Base-by-base conservation (phyloP, 2,113 vertebrate genomes). In the Azemiops feae region DNA sequence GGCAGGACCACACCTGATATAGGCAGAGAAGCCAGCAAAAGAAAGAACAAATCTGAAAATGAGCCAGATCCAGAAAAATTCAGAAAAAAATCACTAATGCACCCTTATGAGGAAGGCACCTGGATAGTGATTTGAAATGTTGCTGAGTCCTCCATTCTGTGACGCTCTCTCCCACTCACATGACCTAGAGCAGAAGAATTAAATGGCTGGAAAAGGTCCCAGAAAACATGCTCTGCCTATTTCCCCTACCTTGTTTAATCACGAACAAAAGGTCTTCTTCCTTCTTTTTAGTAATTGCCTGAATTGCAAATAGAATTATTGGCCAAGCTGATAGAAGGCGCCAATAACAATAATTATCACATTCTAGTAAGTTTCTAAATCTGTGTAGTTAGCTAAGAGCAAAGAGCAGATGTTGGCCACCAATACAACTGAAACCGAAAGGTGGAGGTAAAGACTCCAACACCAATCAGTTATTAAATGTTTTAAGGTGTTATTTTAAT, bases 401-500 rank as follows among this genome's bases (percentile, higher is more conserved):
- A n/a, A 55, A 90, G 64, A 92, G 58, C 81, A 95, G 23, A 0
- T 12, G 0, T 85, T 60, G 64, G 88, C 87, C 69, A 94, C 93
- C 52, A 88, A 7, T 45, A 16, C 47, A n/a, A 88, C 5, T 50
- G 88, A 92, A 69, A 88, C 27, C 10, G 1, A 25, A 34, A 8
- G 23, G 11, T 5, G 30, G 27, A 34, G 34, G 16, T 34, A 69
- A 89, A 91, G 93, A 91, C 94, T 90, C 93, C 91, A 95, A 50
- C 88, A 93, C 6, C 47, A 91, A 64, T 69, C 93, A 87, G 58
- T 88, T 91, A 91, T 92, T 58, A 88, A 95, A 93, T 45, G 90
- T 87, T 91, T 96, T n/a, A 1, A 50, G 0, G 53, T 93, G 90
- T 95, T 91, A 92, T 93, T 94, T 87, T 93, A 92, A 94, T 86